Evolutionary conservation across 2,888 invertebrate genomes (phyloP).

Genomic region (Sarcophaga subvicina): DNA sequence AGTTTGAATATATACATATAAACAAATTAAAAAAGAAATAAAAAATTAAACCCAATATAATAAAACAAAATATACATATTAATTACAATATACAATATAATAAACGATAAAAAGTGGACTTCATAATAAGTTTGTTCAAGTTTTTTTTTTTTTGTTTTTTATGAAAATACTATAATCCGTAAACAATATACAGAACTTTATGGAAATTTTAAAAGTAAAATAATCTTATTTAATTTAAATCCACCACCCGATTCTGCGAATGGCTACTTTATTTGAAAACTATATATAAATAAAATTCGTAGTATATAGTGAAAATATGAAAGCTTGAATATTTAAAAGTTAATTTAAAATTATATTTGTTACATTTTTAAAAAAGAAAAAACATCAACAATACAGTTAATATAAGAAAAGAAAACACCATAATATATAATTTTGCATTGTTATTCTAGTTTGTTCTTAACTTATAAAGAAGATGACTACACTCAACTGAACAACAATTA

Average conservation of each 20-base stretch:
- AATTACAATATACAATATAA: slow-evolving; percentile 39
- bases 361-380: slow-evolving; percentile 34
- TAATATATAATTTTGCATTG: slow-evolving; percentile 52
- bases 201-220: slow-evolving; percentile 16
- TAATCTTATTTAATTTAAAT: not conserved
- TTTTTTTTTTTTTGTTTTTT: slow-evolving; percentile 37
- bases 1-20: slow-evolving; percentile 53
- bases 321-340: slow-evolving; percentile 19
- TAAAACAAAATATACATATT: slow-evolving; percentile 44
- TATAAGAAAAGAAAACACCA: slow-evolving; percentile 14
- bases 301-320: slow-evolving; percentile 19
- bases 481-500: not conserved
- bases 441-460: slow-evolving; percentile 42
- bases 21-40: slow-evolving; percentile 33
- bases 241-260: not conserved
- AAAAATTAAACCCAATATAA: slow-evolving; percentile 28
- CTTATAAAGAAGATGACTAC: slow-evolving; percentile 27
- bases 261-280: slow-evolving; percentile 28
- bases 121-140: slow-evolving; percentile 58
- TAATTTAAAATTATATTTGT: slow-evolving; percentile 52
- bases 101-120: slow-evolving; percentile 36
- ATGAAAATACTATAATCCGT: slow-evolving; percentile 17
- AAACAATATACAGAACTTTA: slow-evolving; percentile 12
- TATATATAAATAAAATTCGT: slow-evolving; percentile 5
- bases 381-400: not conserved